Evolutionary conservation across 2,113 vertebrate genomes (phyloP), one percentile per base, ranked within the genome.

Genomic region (Corvus cornix): DNA sequence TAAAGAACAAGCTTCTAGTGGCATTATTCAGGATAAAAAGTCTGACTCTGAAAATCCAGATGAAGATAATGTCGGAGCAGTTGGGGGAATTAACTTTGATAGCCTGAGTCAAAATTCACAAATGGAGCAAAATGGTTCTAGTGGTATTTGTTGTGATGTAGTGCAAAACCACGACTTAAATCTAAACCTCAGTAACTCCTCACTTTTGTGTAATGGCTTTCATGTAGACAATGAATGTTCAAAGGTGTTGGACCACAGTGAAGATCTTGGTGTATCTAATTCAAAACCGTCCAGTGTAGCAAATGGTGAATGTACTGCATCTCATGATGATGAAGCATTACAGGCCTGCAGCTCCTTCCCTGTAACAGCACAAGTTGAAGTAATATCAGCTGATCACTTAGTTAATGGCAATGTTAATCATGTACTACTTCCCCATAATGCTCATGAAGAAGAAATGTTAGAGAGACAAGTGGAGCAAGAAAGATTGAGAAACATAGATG

Each of bases 11-110:
- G 96, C 85, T 81, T 80, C 95, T 83, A 94, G 93, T 41, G 97
- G 97, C 67, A 96, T 93, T 60, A 95, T 96, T 69, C 97, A 97
- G 92, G 98, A 97, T 74, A 97, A 98, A 41, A 97, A 95, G 30
- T 96, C 98, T 94, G 98, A 98, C 67, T 97, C 90, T 70, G 98
- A 98, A 69, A 96, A 96, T 62, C 96, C 97, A 87, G 98, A 97
- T 39, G 98, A 98, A 66, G 98, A 98, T 72, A 98, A 98, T 75
- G 74, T 98, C 17, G 99, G 99, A 95, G 99, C 99, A n/a, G 98
- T 98, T 39, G 99, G 99, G 74, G 99, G 99, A 75, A 97, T 98
- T 60, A 98, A 98, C 51, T 96, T 95, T 4, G 96, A 95, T 35
- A 94, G 96, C 44, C 80, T 95, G 33, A 96, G 92, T 91, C 97